Evolutionary conservation across 2,888 invertebrate species (phyloP).

Genomic region (Dugesia japonica): DNA sequence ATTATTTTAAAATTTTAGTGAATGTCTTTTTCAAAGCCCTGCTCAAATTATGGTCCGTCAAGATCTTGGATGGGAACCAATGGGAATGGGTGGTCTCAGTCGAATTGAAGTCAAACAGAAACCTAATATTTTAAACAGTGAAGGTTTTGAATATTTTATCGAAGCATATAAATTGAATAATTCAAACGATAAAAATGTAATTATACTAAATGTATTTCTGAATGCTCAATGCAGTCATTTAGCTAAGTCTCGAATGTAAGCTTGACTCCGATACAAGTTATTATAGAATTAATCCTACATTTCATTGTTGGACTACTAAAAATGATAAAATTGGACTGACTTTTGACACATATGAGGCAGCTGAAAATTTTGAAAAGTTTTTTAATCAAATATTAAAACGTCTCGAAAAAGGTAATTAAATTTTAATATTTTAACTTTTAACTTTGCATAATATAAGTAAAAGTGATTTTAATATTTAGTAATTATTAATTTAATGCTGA

Average conservation of each 20-base stretch:
- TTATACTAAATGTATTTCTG: neutral
- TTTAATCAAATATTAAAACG: slow-evolving; percentile 1
- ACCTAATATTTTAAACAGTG: neutral
- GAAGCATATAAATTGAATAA: neutral
- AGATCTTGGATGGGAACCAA: neutral
- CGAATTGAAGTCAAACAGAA: neutral
- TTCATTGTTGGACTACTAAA: neutral
- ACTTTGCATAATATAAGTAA: neutral
- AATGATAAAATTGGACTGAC: neutral
- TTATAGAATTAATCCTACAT: neutral
- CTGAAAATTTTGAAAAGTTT: slow-evolving; percentile 1
- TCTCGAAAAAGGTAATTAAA: neutral
- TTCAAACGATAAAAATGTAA: neutral
- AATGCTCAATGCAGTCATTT: too few species aligned
- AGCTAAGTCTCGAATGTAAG: neutral
- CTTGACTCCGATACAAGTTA: neutral
- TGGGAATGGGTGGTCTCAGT: neutral
- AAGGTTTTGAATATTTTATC: neutral
- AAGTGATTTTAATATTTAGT: too few species aligned
- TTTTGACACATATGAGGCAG: neutral
- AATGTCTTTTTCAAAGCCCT: neutral
- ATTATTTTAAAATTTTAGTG: neutral
- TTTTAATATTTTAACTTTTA: neutral
- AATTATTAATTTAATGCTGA: too few species aligned
- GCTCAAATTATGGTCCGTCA: slow-evolving; percentile 11